Percentiles rank a stretch among this genome's conserved stretches.
These are phyloP conservation scores for Acleris holmiana DNA, from an alignment of 2,888 invertebrate genomes.

Conservation along the genomic window DNA sequence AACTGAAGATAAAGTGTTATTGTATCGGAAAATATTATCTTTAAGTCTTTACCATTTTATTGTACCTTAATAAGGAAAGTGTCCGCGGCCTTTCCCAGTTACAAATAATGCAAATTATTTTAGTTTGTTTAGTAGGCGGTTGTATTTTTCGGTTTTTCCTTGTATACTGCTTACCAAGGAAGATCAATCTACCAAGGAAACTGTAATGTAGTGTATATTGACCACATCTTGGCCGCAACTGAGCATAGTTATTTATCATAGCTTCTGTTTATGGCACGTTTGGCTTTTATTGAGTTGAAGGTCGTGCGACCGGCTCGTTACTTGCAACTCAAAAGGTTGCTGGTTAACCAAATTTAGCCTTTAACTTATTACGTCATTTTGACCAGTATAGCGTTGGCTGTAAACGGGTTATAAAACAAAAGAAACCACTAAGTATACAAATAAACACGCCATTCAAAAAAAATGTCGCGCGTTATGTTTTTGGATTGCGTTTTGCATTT, in stretches of 20 bases:
- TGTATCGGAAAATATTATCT: neutral
- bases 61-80: too few species aligned
- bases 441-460: too few species aligned
- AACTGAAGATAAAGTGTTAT: neutral
- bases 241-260: slow-evolving; percentile 27
- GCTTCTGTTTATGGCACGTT: slow-evolving; percentile 30
- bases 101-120: too few species aligned
- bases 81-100: too few species aligned
- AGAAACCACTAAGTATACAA: neutral
- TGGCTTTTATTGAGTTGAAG: slow-evolving; percentile 34
- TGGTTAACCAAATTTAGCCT: slow-evolving; percentile 6
- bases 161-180: too few species aligned
- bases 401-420: slow-evolving; percentile 2
- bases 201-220: neutral
- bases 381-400: neutral
- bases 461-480: too few species aligned
- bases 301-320: slow-evolving; percentile 17
- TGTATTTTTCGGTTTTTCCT: too few species aligned
- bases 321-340: slow-evolving; percentile 4
- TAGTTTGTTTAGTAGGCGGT: too few species aligned
- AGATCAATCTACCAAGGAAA: neutral
- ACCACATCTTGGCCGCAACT: slow-evolving; percentile 7
- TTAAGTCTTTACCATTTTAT: too few species aligned
- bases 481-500: too few species aligned
- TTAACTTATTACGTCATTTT: slow-evolving; percentile 1